phyloP scores from a whole-genome alignment of 1,140 invertebrate species.

The Eupristina koningsbergeri region DNA sequence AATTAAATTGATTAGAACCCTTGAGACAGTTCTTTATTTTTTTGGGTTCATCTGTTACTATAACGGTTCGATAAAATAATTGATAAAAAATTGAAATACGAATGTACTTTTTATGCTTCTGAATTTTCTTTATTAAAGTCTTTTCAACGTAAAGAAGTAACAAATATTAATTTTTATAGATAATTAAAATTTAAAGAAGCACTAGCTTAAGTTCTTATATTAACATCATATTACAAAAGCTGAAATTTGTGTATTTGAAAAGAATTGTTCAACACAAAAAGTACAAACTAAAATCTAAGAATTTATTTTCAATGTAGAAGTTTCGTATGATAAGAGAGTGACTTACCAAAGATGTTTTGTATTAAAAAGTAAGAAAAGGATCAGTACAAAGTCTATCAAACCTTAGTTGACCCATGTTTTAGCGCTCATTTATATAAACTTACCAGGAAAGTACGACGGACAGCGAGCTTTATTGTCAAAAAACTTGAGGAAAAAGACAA shows the following conservation, averaged over 20 bases:
- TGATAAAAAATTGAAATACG: too few species aligned
- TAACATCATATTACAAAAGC: not conserved
- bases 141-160: too few species aligned
- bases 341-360: not conserved
- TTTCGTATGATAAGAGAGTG: not conserved
- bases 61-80: too few species aligned
- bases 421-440: conserved; percentile 14
- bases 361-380: not conserved
- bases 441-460: not conserved
- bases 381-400: not conserved
- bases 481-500: not conserved
- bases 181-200: not conserved
- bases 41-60: too few species aligned
- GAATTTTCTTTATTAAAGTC: too few species aligned
- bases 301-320: not conserved
- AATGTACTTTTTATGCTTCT: too few species aligned
- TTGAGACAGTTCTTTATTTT: too few species aligned
- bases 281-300: not conserved
- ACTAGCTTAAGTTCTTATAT: not conserved
- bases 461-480: not conserved
- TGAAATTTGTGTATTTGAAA: not conserved
- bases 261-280: not conserved
- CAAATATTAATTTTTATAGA: too few species aligned
- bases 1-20: too few species aligned
- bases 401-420: not conserved